Base-by-base conservation (phyloP, 1,140 invertebrate species). In the Aphaenogaster floridana region DNA sequence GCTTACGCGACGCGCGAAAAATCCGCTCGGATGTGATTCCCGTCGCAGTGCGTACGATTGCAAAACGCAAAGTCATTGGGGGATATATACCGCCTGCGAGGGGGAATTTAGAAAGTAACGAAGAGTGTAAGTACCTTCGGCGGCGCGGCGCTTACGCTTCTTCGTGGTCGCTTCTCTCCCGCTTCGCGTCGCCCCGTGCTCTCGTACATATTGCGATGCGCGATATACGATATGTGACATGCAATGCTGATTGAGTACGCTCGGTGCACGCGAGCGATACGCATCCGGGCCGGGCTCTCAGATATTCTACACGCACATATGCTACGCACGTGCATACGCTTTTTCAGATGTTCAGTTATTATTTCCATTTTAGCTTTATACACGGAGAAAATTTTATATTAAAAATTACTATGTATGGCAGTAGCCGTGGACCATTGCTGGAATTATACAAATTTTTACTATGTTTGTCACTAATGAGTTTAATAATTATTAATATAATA, bases 101-200 rank as follows among this genome's bases (percentile, higher is more conserved):
- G 90, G 91, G 83, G 92, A 93, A 92, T 94, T 95, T 95, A 95
- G 94, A 95, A 95, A 95, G 94, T 94, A 87, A 87, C 45, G 50
- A 54, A 72, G 34, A 45, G 21, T 39, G 42, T 21, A 21, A 21
- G 21, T 13, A 76, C 36, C 36, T 63, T 42, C 34, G 52, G 15
- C 42, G 28, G 28, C 48, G 15, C 42, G 28, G 28, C 48, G 21
- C 36, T 68, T 64, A 72, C 66, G 64, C 52, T 71, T 59, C 78
- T 81, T 59, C 66, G 5, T n/a, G 21, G 28, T 39, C 28, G 34
- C 68, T 76, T 21, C 69, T 84, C 52, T 76, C 42, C 42, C 85
- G 78, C 78, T 87, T 87, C 57, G 59, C 74, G 34, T 9, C 59
- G 52, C 59, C 13, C 74, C 39, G 57, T 28, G n/a, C 42, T 48